Percentiles rank a stretch among this genome's conserved stretches.
Evolutionary conservation across 2,113 vertebrate species (phyloP).

Genomic region (Corvus cornix): DNA sequence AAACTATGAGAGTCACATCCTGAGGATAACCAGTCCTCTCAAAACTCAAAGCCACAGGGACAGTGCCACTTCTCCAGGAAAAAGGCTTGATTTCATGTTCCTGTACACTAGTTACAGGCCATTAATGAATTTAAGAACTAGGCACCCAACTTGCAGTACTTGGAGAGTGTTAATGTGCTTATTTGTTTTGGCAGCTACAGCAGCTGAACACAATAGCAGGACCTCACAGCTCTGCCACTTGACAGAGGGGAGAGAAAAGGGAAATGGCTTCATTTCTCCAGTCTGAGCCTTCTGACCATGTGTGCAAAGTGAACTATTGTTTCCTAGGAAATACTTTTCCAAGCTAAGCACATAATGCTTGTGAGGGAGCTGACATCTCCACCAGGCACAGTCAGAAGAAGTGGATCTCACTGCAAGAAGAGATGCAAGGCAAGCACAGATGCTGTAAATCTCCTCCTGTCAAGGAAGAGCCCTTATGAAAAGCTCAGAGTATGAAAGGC

Average conservation of each 20-base stretch:
- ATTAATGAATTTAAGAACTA: not conserved
- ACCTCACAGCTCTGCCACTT: not conserved
- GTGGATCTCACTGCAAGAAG: not conserved
- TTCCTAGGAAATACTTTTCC: not conserved
- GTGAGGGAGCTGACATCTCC: not conserved
- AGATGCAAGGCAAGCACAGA: not conserved
- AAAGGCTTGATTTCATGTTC: not conserved
- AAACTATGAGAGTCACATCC: rapidly evolving
- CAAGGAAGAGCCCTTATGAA: not conserved
- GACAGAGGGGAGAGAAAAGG: not conserved
- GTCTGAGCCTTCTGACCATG: not conserved
- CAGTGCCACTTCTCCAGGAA: not conserved
- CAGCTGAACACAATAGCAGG: not conserved
- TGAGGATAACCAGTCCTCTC: not conserved
- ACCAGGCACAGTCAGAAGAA: not conserved
- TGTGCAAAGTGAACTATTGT: not conserved
- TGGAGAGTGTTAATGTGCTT: not conserved
- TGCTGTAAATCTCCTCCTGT: not conserved
- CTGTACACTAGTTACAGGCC: not conserved
- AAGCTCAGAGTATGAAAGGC: not conserved
- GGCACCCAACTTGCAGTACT: not conserved
- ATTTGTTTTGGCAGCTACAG: not conserved
- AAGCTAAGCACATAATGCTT: not conserved
- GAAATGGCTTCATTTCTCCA: not conserved
- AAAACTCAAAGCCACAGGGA: not conserved